A percentile compares a stretch with the other conserved stretches of the same genome.
Evolutionary conservation across 2,888 invertebrate species (phyloP).

Genomic region (Chloromyia formosa): DNA sequence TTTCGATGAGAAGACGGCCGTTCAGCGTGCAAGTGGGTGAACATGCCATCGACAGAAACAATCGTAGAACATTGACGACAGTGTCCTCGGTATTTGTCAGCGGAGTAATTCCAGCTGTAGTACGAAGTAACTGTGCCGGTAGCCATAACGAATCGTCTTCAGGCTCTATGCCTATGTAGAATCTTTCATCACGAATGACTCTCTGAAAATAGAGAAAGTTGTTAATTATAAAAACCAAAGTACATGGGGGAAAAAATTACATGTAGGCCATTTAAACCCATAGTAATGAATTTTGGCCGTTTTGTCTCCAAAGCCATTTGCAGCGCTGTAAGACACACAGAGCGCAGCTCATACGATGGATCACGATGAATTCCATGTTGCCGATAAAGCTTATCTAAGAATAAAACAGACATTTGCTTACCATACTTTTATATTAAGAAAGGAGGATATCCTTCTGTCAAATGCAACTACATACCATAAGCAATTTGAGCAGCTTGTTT

Average conservation of each 20-base stretch:
- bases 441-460: slow-evolving; percentile 45
- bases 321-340: slow-evolving; percentile 84
- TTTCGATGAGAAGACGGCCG: slow-evolving; percentile 86
- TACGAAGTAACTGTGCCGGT: slow-evolving; percentile 87
- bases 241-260: slow-evolving; percentile 65
- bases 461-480: slow-evolving; percentile 71
- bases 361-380: slow-evolving; percentile 82
- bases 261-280: slow-evolving; percentile 88
- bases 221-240: neutral
- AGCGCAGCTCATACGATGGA: slow-evolving; percentile 83
- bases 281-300: slow-evolving; percentile 82
- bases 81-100: slow-evolving; percentile 82
- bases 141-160: slow-evolving; percentile 94
- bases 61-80: slow-evolving; percentile 76
- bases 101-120: slow-evolving; percentile 71
- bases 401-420: too few species aligned
- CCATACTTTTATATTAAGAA: too few species aligned
- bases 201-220: slow-evolving; percentile 67
- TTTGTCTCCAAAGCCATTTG: slow-evolving; percentile 89
- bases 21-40: slow-evolving; percentile 90
- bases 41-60: slow-evolving; percentile 87
- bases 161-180: slow-evolving; percentile 88
- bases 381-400: slow-evolving; percentile 79
- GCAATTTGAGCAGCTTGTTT: slow-evolving; percentile 88
- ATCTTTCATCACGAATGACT: slow-evolving; percentile 89